Base-by-base conservation (phyloP, 1,140 invertebrate genomes). In the Nilaparvata lugens region DNA sequence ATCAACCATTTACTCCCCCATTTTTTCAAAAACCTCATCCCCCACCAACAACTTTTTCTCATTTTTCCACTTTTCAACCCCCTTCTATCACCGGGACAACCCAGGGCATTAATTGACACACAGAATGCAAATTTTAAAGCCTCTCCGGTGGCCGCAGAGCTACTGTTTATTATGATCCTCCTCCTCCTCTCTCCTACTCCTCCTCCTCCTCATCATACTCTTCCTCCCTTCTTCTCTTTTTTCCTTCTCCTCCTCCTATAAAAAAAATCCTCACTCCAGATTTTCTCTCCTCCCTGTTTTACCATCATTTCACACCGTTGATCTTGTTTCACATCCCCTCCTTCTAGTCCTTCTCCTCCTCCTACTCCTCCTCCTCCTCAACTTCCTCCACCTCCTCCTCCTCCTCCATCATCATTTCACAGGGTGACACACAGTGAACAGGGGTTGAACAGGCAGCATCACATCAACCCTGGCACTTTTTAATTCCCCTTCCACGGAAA, bases 41-140 rank as follows among this genome's bases (percentile, higher is more conserved):
- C 31, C 31, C 7, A 11, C 13, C 31, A 35, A 35, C 31, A 35
- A 35, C 31, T 35, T 35, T 35, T 35, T 35, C 7, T 35, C 31
- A 35, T 35, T 35, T 35, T 35, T 2, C 9, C 7, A 35, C 31
- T 35, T 35, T 2, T 9, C 7, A 35, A 6, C 31, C 31, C 7
- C 31, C 13, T 35, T 35, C 31, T 35, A 11, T 35, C 31, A 35
- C 31, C 31, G 13, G 7, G 31, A 35, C 31, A 35, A 11, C 31
- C 31, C 4, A 11, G 31, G 31, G 31, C 51, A 16, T 55, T 55
- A 55, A 55, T 55, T 55, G 53, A 55, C 53, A 55, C 52, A 25
- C 7, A 16, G 25, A 25, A 55, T 55, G 53, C 53, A 55, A 55
- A 55, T 55, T 55, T 55, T 55, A 55, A 55, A 55, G 35, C 53